Conservation (phyloP, 2,888 invertebrate species). For the Scaptomyza cyrtandrae region DNA sequence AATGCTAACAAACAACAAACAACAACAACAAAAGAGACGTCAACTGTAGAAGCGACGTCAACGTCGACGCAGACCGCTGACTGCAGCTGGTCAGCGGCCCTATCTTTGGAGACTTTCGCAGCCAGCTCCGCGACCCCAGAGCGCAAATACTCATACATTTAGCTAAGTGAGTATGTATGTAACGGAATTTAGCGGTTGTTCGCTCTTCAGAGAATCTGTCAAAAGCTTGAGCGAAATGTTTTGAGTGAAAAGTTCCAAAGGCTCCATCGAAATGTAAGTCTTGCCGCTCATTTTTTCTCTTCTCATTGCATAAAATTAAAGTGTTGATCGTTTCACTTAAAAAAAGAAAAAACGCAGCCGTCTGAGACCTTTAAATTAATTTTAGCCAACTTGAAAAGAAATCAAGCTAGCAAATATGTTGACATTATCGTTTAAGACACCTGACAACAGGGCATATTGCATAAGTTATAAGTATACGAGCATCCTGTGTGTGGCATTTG, state of each 20-base stretch:
- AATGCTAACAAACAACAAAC: constrained; percentile 15
- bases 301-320: constrained; percentile 9
- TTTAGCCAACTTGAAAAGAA: constrained; percentile 31
- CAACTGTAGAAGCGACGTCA: constrained; percentile 24
- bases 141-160: background rate
- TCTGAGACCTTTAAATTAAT: constrained; percentile 45
- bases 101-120: constrained; percentile 64
- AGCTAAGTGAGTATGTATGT: constrained; percentile 30
- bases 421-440: constrained; percentile 60
- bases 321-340: constrained; percentile 6
- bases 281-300: constrained; percentile 17
- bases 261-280: constrained; percentile 7
- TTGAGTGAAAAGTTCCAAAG: constrained; percentile 55
- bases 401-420: constrained; percentile 24
- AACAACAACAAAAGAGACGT: constrained; percentile 25
- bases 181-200: constrained; percentile 55
- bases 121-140: constrained; percentile 15
- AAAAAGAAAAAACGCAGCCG: constrained; percentile 12
- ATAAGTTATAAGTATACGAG: constrained; percentile 1
- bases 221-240: constrained; percentile 57
- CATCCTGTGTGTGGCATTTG: constrained; percentile 15
- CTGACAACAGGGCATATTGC: constrained; percentile 52
- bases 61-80: constrained; percentile 25
- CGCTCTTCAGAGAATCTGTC: constrained; percentile 46
- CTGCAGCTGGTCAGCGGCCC: constrained; percentile 67